A percentile compares a stretch with the other conserved stretches of the same genome.
phyloP scores from a whole-genome alignment of 2,113 vertebrate genomes.

The Xyliphius kryptos region DNA sequence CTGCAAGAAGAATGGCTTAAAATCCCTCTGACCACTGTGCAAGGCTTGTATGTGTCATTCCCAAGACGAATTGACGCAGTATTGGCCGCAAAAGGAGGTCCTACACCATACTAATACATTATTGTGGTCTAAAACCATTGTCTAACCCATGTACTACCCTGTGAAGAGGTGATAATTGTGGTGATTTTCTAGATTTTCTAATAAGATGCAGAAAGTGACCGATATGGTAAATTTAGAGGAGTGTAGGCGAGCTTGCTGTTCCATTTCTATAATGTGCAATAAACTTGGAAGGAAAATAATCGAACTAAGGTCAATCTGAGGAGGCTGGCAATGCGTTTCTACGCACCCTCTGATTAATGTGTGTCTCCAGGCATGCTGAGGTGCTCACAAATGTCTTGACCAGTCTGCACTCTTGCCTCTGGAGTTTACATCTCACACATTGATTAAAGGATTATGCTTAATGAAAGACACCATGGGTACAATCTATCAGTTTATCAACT shows the following conservation, averaged over 20 bases:
- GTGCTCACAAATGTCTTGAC: constrained; percentile 25
- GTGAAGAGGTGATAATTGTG: too few relatives aligned
- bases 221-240: too few relatives aligned
- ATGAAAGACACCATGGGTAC: constrained; percentile 25
- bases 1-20: too few relatives aligned
- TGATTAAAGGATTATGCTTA: constrained; percentile 41
- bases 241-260: constrained; percentile 2
- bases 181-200: too few relatives aligned
- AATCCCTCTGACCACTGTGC: too few relatives aligned
- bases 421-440: constrained; percentile 18
- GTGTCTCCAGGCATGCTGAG: constrained; percentile 32
- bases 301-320: constrained; percentile 34
- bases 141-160: too few relatives aligned
- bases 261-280: constrained; percentile 14
- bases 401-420: constrained; percentile 11
- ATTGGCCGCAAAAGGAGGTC: too few relatives aligned
- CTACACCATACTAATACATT: too few relatives aligned
- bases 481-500: constrained; percentile 21
- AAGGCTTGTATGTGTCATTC: too few relatives aligned
- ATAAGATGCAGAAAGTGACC: too few relatives aligned
- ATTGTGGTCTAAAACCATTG: too few relatives aligned
- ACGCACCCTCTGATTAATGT: constrained; percentile 34
- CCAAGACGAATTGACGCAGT: too few relatives aligned
- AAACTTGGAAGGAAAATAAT: constrained; percentile 33
- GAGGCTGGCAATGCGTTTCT: constrained; percentile 13